Conservation (phyloP, 2,888 invertebrate species). For the Patella depressa region DNA sequence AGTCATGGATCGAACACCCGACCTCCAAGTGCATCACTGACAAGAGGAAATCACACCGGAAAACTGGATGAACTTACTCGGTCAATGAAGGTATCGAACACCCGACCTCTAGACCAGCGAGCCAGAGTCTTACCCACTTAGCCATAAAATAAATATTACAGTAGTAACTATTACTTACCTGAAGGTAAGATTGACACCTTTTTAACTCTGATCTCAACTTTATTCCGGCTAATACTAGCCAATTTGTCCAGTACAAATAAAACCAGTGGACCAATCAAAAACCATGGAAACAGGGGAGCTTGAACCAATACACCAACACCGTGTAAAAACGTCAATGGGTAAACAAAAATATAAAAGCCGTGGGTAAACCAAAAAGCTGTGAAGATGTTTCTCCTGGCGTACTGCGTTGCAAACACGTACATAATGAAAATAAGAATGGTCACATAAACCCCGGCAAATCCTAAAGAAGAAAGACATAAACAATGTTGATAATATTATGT, state of each 20-base stretch:
- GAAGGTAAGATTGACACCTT: conserved; percentile 76
- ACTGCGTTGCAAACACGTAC: conserved; percentile 75
- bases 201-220: conserved; percentile 75
- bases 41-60: too few relatives aligned
- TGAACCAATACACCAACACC: conserved; percentile 76
- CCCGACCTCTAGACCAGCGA: too few relatives aligned
- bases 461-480: conserved; percentile 51
- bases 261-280: conserved; percentile 75
- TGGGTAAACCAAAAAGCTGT: conserved; percentile 77
- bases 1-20: too few relatives aligned
- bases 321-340: conserved; percentile 76
- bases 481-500: neutral
- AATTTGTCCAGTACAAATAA: conserved; percentile 76
- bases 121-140: too few relatives aligned
- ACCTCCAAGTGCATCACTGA: too few relatives aligned
- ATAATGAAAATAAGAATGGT: conserved; percentile 74
- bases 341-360: conserved; percentile 75
- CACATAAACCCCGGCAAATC: conserved; percentile 76
- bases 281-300: conserved; percentile 75
- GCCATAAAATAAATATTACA: neutral
- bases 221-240: conserved; percentile 75
- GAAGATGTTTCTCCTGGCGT: conserved; percentile 75
- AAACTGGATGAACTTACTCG: too few relatives aligned
- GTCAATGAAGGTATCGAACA: too few relatives aligned
- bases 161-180: conserved; percentile 67